Base-by-base conservation (phyloP, 2,797 vertebrate species). In the Scleropages formosus region DNA sequence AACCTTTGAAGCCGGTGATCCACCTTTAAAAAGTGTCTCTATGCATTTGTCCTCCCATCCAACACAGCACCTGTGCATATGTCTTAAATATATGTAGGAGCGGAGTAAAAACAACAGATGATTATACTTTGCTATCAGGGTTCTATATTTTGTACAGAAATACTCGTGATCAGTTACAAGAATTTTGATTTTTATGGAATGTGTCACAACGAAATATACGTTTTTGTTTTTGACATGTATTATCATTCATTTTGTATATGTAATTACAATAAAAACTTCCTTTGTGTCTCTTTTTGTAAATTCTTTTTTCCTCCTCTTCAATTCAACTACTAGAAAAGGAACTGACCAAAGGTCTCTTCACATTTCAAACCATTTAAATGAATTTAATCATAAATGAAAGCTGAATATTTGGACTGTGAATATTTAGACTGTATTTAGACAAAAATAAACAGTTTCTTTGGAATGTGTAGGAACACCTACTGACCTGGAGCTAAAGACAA, bases 191-290 rank as follows among this genome's bases (percentile, higher is more conserved):
- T 79, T 73, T 76, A 56, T 51, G 63, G 69, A 31, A 61, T 66
- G 77, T 80, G 77, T 85, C 79, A 82, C 80, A 72, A 73, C 76
- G 79, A 62, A 81, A 77, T 75, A 60, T 79, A 73, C 74, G 47
- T 61, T 73, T 71, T 82, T 67, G 59, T 79, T 79, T 84, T 75
- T 79, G 51, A 83, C 79, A 74, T 68, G 79, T 81, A 81, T 62
- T 74, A 75, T 82, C 31, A 71, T 77, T 77, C 51, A 79, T 77
- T 82, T 82, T 81, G 66, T 84, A 47, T 84, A 74, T 82, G 82
- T 72, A 77, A 85, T 86, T 88, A 79, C 74, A 85, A 78, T 75
- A 90, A 85, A 88, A 88, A 88, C 89, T 80, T 84, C 60, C 44
- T 84, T 80, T 77, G 80, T 82, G 63, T 80, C 84, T 85, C 60